Evolutionary conservation across 1,140 invertebrate genomes (phyloP).

Genomic region (Brevipalpus yothersi): DNA sequence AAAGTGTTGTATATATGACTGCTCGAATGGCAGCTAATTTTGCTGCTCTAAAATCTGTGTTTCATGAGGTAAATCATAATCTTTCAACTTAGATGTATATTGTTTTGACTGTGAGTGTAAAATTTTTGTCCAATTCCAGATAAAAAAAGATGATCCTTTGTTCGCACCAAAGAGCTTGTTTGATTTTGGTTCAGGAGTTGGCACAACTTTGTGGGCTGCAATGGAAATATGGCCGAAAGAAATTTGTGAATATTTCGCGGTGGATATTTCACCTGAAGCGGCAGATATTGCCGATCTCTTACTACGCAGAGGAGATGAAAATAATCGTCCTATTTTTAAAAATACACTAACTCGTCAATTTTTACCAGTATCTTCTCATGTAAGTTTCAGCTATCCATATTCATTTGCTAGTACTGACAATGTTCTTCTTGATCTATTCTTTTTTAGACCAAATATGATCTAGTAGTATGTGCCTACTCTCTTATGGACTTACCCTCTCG

Average conservation of each 20-base stretch:
- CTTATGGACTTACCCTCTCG: conserved; percentile 47
- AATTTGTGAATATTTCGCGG: conserved; percentile 51
- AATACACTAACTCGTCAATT: conserved; percentile 50
- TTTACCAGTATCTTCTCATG: conserved; percentile 35
- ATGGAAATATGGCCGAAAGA: conserved; percentile 37
- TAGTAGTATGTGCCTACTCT: conserved; percentile 53
- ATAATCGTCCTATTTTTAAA: conserved; percentile 21
- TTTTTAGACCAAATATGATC: conserved; percentile 40
- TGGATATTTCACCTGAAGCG: conserved; percentile 53
- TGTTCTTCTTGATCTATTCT: conserved; percentile 10
- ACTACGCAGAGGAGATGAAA: conserved; percentile 29
- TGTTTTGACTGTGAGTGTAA: background rate
- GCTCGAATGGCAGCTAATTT: conserved; percentile 42
- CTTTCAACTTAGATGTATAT: background rate
- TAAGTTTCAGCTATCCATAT: conserved; percentile 17
- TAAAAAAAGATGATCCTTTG: conserved; percentile 24
- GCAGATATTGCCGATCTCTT: conserved; percentile 46
- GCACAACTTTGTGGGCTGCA: conserved; percentile 53
- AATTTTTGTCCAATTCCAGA: background rate
- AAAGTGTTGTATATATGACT: conserved; percentile 38
- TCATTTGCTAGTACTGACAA: background rate
- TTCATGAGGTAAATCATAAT: conserved; percentile 37
- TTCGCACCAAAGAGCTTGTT: conserved; percentile 49
- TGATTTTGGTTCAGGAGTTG: conserved; percentile 73
- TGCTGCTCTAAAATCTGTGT: conserved; percentile 37